These are phyloP conservation scores for Eugnorisma glareosa DNA, from an alignment of 2,888 invertebrate genomes.

Conservation along the genomic window DNA sequence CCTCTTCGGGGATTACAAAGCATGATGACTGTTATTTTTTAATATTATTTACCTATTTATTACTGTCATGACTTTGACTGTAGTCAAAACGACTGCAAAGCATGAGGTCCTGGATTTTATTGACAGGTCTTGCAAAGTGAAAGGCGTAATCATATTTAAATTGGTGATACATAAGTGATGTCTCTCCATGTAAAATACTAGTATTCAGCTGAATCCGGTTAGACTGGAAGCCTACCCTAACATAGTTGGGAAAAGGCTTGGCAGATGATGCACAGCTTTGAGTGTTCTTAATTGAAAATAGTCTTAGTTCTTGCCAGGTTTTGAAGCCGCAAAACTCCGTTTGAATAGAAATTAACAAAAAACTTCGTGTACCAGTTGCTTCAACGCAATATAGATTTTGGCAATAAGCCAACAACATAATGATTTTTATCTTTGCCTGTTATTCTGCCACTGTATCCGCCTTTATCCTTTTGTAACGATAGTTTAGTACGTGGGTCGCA, in stretches of 20 bases:
- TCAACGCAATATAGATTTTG: constrained; percentile 23
- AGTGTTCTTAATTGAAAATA: background rate
- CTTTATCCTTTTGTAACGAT: background rate
- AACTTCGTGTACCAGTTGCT: constrained; percentile 20
- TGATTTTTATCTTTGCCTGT: background rate
- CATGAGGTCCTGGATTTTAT: no score
- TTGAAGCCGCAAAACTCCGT: background rate
- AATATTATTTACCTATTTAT: no score
- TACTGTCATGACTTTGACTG: no score
- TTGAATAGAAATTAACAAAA: constrained; percentile 20
- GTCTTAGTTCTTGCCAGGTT: no score
- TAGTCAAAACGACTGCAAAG: no score
- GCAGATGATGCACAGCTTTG: background rate
- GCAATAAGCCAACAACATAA: background rate
- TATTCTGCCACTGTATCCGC: background rate
- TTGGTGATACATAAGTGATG: no score
- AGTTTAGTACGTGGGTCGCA: background rate
- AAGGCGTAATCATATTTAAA: no score
- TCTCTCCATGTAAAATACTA: background rate
- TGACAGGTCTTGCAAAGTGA: no score
- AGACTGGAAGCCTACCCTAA: background rate
- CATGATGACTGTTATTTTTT: no score
- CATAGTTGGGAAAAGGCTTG: background rate
- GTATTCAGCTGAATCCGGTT: background rate
- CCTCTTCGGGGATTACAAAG: no score